These are phyloP conservation scores for Labeo calbasu DNA, from an alignment of 2,797 vertebrate genomes.

Conservation along the genomic window DNA sequence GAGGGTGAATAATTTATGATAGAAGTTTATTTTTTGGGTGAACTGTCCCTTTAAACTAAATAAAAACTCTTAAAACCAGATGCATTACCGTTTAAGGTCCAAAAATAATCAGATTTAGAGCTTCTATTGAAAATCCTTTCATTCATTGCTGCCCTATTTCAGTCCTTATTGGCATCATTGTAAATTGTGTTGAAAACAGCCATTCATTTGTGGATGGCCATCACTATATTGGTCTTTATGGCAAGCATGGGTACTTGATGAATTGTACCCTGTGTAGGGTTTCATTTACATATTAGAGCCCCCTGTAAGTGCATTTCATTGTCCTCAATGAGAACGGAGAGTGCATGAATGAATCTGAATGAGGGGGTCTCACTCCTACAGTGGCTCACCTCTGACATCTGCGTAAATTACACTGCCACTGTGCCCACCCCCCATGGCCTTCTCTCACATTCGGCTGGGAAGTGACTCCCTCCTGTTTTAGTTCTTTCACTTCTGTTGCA, in stretches of 20 bases:
- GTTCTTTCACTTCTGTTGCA: slow-evolving; percentile 16
- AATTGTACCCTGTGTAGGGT: slow-evolving; percentile 42
- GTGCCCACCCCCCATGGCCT: slow-evolving; percentile 30
- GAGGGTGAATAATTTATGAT: no score
- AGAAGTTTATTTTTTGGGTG: no score
- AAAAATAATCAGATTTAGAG: slow-evolving; percentile 12
- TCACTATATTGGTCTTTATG: slow-evolving; percentile 44
- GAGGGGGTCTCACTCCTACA: slow-evolving; percentile 54
- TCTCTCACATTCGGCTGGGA: slow-evolving; percentile 41
- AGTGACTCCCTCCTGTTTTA: slow-evolving; percentile 10
- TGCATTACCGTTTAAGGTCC: neutral
- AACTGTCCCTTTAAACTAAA: no score
- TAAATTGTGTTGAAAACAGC: slow-evolving; percentile 35
- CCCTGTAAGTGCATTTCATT: slow-evolving; percentile 55
- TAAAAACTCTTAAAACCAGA: neutral
- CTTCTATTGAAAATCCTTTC: slow-evolving; percentile 15
- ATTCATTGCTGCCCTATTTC: slow-evolving; percentile 22
- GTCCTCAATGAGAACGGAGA: slow-evolving; percentile 46
- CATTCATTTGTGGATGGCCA: slow-evolving; percentile 44
- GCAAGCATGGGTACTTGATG: slow-evolving; percentile 36
- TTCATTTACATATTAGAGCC: slow-evolving; percentile 62
- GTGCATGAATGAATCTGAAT: slow-evolving; percentile 53
- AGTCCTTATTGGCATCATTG: slow-evolving; percentile 23
- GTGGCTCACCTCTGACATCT: slow-evolving; percentile 63
- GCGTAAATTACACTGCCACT: slow-evolving; percentile 45